Base-by-base conservation (phyloP, 1,140 invertebrate genomes). In the Bombus pascuorum region DNA sequence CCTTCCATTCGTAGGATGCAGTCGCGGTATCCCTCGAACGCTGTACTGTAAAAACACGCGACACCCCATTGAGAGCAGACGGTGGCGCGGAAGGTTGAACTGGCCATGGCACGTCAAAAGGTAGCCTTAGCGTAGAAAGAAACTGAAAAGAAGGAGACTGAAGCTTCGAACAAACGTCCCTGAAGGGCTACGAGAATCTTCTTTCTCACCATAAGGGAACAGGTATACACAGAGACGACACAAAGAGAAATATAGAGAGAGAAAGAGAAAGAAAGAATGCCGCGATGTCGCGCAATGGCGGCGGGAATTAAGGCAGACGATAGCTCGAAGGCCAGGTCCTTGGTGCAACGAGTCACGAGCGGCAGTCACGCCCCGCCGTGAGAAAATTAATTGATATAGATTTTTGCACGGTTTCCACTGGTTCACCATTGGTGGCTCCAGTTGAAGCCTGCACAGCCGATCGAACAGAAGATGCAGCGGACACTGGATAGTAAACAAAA, bases 371-470 rank as follows among this genome's bases (percentile, higher is more conserved):
- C 88, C 89, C 84, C 59, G 86, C 83, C 86, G 88, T 83, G 90
- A 90, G 88, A 85, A 87, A 91, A 91, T 91, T 91, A 91, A 91
- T 91, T 86, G 91, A 91, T 88, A 88, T 73, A 85, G 71, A 88
- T 86, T 90, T 89, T 90, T 87, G 78, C 53, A 34, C 66, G n/a
- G 47, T 79, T 47, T 39, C 73, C 12, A 62, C 59, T n/a, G 59
- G n/a, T 22, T 10, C 22, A 15, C 12, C 34, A 37, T 0, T 28
- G 34, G 34, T 39, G 10, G 22, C 18, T 70, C 68, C 44, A 74
- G 72, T 62, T 28, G 59, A 62, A 62, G 9, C 1, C 25, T 2
- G 47, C 47, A 18, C 18, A 53, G 47, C 6, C 18, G 47, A 53
- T 53, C 18, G 18, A 22, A 53, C 18, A 53, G 47, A 53, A 53